Percentiles rank a stretch among this genome's conserved stretches.
These are phyloP conservation scores for Melipona beecheii DNA, from an alignment of 2,888 invertebrate species.

Conservation along the genomic window DNA sequence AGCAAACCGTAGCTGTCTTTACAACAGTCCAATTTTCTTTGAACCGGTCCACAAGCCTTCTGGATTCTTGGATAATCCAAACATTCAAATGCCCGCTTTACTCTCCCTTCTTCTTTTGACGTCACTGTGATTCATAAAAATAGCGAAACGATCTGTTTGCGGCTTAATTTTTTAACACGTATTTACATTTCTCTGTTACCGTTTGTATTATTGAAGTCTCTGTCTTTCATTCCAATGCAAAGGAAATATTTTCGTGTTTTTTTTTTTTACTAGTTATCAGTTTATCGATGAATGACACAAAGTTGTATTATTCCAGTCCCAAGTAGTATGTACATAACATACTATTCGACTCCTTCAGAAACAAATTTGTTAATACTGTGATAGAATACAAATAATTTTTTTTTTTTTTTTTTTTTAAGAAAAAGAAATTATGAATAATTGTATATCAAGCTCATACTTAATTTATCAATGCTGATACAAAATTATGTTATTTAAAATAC, in stretches of 20 bases:
- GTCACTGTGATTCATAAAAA: conserved; percentile 74
- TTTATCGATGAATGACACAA: neutral
- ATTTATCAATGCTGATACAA: too few relatives aligned
- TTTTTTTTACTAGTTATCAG: neutral
- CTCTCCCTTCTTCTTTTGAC: conserved; percentile 64
- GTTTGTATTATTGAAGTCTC: conserved; percentile 8
- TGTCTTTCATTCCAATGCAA: neutral
- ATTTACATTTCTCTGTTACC: conserved; percentile 28
- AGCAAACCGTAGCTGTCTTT: conserved; percentile 14
- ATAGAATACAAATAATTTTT: neutral
- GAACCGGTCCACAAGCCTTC: conserved; percentile 50
- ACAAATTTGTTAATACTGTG: neutral
- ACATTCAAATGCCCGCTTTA: conserved; percentile 53
- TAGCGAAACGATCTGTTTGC: conserved; percentile 64
- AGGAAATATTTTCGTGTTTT: neutral
- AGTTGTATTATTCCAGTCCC: neutral
- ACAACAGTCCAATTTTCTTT: conserved; percentile 31
- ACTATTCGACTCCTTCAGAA: neutral
- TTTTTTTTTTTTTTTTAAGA: neutral
- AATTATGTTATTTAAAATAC: too few relatives aligned
- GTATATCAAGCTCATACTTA: neutral
- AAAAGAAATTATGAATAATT: neutral
- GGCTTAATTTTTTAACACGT: conserved; percentile 68
- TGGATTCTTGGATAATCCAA: conserved; percentile 62
- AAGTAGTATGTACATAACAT: neutral